Conservation (phyloP, 2,888 invertebrate genomes). For the Harpagoxenus sublaevis region DNA sequence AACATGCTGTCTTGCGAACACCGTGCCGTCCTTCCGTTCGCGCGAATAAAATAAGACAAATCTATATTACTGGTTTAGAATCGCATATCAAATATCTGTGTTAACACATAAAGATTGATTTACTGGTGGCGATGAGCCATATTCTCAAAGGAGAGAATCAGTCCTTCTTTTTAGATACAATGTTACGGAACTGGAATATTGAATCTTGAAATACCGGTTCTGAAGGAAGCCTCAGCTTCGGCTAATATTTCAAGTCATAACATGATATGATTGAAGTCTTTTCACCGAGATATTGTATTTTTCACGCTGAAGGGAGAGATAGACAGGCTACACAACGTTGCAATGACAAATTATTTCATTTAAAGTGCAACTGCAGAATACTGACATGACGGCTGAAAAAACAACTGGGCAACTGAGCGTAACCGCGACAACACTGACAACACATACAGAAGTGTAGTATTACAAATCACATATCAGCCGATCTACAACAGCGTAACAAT, state of each 20-base stretch:
- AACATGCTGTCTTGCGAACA: background rate
- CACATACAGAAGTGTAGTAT: background rate
- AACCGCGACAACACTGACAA: conserved; percentile 1
- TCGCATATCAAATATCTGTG: background rate
- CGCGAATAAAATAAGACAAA: background rate
- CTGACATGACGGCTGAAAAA: background rate
- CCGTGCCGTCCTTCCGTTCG: background rate
- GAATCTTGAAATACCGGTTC: conserved; percentile 14
- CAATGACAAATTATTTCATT: conserved; percentile 28
- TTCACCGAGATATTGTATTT: background rate
- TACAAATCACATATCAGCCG: background rate
- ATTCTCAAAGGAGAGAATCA: background rate
- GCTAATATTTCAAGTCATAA: background rate
- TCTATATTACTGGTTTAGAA: conserved; percentile 6
- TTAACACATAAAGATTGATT: background rate
- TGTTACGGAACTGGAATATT: background rate
- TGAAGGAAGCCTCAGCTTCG: background rate
- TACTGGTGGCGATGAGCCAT: background rate
- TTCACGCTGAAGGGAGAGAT: background rate
- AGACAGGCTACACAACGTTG: background rate
- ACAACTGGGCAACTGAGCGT: conserved; percentile 20
- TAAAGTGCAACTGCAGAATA: background rate
- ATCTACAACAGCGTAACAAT: background rate
- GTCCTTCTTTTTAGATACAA: background rate
- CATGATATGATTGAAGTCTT: background rate